Evolutionary conservation across 2,797 vertebrate genomes (phyloP).

Genomic region (Cirrhinus mrigala): DNA sequence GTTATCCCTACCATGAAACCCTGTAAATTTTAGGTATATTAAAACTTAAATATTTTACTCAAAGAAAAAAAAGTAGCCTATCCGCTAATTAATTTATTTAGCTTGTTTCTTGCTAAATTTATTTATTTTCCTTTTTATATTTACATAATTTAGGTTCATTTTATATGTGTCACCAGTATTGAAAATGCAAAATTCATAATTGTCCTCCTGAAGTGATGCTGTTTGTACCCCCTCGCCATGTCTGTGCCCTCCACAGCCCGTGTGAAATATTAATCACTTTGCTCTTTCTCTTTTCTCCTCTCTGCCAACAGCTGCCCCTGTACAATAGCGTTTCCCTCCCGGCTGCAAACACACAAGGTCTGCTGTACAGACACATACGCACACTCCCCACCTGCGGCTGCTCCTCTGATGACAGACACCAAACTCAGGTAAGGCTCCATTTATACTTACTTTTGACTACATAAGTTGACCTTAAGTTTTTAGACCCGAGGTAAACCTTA

Average conservation of each 20-base stretch:
- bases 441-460: background rate
- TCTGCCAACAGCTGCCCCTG: constrained; percentile 50
- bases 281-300: constrained; percentile 43
- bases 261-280: constrained; percentile 56
- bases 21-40: background rate
- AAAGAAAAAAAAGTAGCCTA: background rate
- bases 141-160: background rate
- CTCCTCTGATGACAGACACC: constrained; percentile 26
- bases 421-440: constrained; percentile 15
- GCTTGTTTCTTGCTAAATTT: background rate
- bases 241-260: constrained; percentile 15
- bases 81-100: background rate
- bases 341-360: constrained; percentile 8
- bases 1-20: background rate
- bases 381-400: constrained; percentile 39
- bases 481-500: background rate
- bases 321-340: constrained; percentile 48
- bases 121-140: background rate
- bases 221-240: background rate
- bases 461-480: background rate
- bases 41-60: background rate
- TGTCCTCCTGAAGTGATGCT: background rate
- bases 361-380: constrained; percentile 2
- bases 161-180: background rate
- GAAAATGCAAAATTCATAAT: background rate